These are phyloP conservation scores for Myrmecobius fasciatus DNA, from an alignment of 2,113 vertebrate genomes.

Conservation along the genomic window DNA sequence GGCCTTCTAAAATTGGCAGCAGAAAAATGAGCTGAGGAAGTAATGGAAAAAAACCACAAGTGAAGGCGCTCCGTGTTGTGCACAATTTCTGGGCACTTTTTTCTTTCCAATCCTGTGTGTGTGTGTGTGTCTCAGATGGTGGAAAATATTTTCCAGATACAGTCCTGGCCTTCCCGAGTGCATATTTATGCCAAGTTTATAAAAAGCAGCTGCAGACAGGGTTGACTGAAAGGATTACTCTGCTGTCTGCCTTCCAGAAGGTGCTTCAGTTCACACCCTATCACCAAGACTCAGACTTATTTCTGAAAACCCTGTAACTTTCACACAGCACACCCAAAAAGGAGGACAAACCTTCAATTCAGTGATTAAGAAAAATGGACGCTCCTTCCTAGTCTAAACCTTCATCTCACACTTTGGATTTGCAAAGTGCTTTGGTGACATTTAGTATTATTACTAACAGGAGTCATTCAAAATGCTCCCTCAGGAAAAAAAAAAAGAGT, in stretches of 20 bases:
- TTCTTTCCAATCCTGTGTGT: slow-evolving; percentile 69
- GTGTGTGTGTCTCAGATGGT: slow-evolving; percentile 76
- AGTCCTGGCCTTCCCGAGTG: slow-evolving; percentile 84
- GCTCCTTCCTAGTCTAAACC: background rate
- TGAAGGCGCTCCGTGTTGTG: slow-evolving; percentile 79
- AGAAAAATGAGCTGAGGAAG: slow-evolving; percentile 85
- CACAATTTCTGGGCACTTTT: slow-evolving; percentile 83
- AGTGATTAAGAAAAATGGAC: fast-evolving
- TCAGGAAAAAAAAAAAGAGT: slow-evolving; percentile 6
- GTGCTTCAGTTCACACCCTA: slow-evolving; percentile 78
- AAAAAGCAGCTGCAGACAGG: slow-evolving; percentile 89
- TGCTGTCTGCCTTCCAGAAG: slow-evolving; percentile 89
- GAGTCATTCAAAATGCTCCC: slow-evolving; percentile 2
- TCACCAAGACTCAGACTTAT: slow-evolving; percentile 60
- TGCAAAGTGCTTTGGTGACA: background rate
- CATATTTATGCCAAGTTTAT: slow-evolving; percentile 84
- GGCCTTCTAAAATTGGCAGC: slow-evolving; percentile 86
- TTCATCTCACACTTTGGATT: background rate
- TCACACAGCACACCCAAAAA: background rate
- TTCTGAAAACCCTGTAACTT: slow-evolving; percentile 64
- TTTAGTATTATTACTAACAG: background rate
- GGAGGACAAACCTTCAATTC: background rate
- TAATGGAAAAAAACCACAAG: slow-evolving; percentile 84
- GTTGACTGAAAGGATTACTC: slow-evolving; percentile 89
- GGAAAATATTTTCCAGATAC: slow-evolving; percentile 90